These are phyloP conservation scores for Leuctra nigra DNA, from an alignment of 2,888 invertebrate species.

Conservation along the genomic window DNA sequence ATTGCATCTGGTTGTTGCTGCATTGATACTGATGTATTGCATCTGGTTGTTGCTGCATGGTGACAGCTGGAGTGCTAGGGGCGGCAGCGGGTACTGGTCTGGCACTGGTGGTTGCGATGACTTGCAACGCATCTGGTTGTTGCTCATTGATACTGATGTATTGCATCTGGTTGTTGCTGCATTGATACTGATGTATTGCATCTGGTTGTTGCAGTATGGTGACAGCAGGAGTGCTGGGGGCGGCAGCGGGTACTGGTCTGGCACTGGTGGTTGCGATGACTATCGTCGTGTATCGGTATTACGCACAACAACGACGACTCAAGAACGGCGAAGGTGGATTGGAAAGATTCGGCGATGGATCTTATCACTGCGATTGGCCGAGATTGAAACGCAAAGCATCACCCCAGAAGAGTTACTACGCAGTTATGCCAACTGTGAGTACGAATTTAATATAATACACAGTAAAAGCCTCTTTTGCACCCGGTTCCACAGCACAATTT, in stretches of 20 bases:
- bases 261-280: slow-evolving; percentile 59
- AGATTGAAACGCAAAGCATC: neutral
- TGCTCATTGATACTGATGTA: too few relatives aligned
- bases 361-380: neutral
- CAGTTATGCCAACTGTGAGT: neutral
- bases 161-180: too few relatives aligned
- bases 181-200: too few relatives aligned
- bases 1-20: too few relatives aligned
- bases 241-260: slow-evolving; percentile 58
- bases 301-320: slow-evolving; percentile 48
- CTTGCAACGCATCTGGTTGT: too few relatives aligned
- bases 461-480: too few relatives aligned
- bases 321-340: slow-evolving; percentile 55
- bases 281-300: slow-evolving; percentile 59
- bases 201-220: too few relatives aligned
- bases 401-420: neutral
- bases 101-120: slow-evolving; percentile 57
- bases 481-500: too few relatives aligned
- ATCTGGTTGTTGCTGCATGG: too few relatives aligned
- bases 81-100: slow-evolving; percentile 60
- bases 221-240: slow-evolving; percentile 59
- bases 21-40: too few relatives aligned
- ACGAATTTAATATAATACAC: too few relatives aligned
- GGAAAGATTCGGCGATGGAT: slow-evolving; percentile 40
- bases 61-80: slow-evolving; percentile 58